Evolutionary conservation across 2,888 invertebrate genomes (phyloP), one percentile per base, ranked within the genome.

Genomic region (Nemoura dubitans): DNA sequence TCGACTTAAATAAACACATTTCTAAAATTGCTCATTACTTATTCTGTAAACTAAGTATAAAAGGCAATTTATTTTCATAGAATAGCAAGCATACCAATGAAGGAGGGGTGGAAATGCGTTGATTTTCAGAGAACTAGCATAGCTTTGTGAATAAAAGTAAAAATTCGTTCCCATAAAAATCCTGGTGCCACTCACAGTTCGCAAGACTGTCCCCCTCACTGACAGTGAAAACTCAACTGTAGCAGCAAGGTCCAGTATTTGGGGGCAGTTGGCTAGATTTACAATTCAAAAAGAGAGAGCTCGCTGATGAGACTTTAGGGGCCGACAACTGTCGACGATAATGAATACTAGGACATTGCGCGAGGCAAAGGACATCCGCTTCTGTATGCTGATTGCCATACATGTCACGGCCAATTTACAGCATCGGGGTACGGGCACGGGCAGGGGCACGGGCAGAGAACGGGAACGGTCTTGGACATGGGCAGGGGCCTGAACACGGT

Each of bases 41-140:
- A 43, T 59, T 26, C 76, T 84, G 84, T 76, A 25, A 21, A 59
- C 84, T 26, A 59, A 28, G 76, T 29, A 76, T 76, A 84, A 28
- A 43, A 59, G 43, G 43, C 43, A 83, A 43, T 83, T 84, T 59
- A 59, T 59, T 76, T 84, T 27, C 28, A 27, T 84, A 28, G 59
- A 26, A 76, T 28, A 59, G 76, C 87, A 85, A 85, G 85, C 16
- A 82, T 43, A 83, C 85, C 85, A 87, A 87, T 87, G 87, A 86
- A 87, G 86, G 77, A 87, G 87, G n/a, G 85, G 87, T 87, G 76
- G 82, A 86, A 82, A 81, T 36, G 36, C 81, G 81, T 43, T 87
- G 78, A 85, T 82, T 87, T 87, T 87, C 76, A 86, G 21, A 3
- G 16, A 10, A 59, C 16, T 1, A 16, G 59, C 59, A 59, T 14